A percentile compares a stretch with the other conserved stretches of the same genome.
Conservation (phyloP, 2,888 invertebrate genomes). For the Acanthacorydalis orientalis region DNA sequence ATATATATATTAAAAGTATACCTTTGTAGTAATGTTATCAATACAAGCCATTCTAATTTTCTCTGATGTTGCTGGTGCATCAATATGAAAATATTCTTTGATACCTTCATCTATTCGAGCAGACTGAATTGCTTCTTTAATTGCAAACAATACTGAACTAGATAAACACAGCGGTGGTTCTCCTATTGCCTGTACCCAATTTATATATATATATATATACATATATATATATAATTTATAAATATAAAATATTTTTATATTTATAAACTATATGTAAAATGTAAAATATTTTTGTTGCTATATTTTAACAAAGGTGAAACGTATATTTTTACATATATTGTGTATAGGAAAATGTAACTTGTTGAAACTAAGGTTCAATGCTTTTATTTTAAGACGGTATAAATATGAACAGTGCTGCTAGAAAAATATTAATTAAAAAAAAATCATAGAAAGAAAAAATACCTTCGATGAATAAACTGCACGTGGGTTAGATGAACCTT, state of each 20-base stretch:
- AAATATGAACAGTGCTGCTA: no score
- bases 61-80: conserved; percentile 69
- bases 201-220: neutral
- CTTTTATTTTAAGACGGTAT: no score
- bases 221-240: conserved; percentile 3
- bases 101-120: conserved; percentile 50
- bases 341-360: no score
- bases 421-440: no score
- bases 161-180: conserved; percentile 72
- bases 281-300: no score
- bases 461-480: conserved; percentile 95
- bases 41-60: conserved; percentile 69
- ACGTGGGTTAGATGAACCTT: conserved; percentile 75
- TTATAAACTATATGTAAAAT: no score
- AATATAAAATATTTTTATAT: no score
- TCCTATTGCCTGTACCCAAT: conserved; percentile 55
- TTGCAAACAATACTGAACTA: conserved; percentile 65
- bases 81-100: conserved; percentile 36
- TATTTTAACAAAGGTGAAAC: no score
- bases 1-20: conserved; percentile 22
- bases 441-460: no score
- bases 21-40: conserved; percentile 59
- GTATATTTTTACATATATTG: no score
- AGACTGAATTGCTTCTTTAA: conserved; percentile 60
- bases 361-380: no score